These are phyloP conservation scores for Mugil cephalus DNA, from an alignment of 2,113 vertebrate genomes.

Conservation along the genomic window DNA sequence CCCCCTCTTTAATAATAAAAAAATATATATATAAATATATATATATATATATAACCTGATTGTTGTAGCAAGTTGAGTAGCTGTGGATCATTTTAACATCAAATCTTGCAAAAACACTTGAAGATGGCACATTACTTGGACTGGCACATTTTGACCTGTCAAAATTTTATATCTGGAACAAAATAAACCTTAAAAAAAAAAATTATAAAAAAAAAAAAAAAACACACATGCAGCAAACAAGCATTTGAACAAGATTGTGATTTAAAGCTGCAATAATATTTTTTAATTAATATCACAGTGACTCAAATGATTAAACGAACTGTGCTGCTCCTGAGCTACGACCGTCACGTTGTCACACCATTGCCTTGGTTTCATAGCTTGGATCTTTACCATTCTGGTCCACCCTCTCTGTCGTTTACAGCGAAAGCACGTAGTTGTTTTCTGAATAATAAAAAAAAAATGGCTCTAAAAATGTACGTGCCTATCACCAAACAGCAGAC, in stretches of 20 bases:
- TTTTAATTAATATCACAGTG: not conserved
- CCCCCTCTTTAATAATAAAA: constrained; percentile 14
- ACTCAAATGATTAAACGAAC: not conserved
- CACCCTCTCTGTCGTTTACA: not conserved
- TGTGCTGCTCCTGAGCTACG: too few relatives aligned
- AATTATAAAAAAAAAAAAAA: not conserved
- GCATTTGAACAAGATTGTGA: not conserved
- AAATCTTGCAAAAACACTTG: constrained; percentile 8
- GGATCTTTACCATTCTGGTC: constrained; percentile 5
- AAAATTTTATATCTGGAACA: too few relatives aligned
- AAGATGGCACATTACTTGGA: not conserved
- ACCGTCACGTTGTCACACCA: too few relatives aligned
- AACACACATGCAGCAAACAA: not conserved
- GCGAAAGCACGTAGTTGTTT: not conserved
- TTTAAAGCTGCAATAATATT: not conserved
- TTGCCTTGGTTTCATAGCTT: constrained; percentile 13
- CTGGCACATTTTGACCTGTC: not conserved
- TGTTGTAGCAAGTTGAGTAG: constrained; percentile 7
- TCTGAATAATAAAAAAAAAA: not conserved
- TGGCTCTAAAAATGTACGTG: constrained; percentile 2
- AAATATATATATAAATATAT: too few relatives aligned
- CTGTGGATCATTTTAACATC: constrained; percentile 12
- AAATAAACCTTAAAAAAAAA: not conserved
- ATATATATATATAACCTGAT: constrained; percentile 1
- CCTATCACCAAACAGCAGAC: constrained; percentile 19